Evolutionary conservation across 2,113 vertebrate species (phyloP).

Genomic region (Dendrocopos noguchii): DNA sequence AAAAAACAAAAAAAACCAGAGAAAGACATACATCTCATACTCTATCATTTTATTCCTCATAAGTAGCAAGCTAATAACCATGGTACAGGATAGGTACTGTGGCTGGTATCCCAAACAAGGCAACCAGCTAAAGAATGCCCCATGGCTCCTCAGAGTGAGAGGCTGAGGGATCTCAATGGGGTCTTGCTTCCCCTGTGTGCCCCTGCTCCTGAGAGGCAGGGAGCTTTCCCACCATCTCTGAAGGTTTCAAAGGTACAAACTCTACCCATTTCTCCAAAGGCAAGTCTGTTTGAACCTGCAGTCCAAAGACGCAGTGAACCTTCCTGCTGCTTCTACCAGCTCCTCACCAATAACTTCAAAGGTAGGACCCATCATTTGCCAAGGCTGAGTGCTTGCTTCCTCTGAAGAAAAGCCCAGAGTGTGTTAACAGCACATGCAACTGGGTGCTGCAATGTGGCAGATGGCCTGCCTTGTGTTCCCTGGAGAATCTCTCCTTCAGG

Average conservation of each 20-base stretch:
- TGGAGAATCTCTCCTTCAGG: not conserved
- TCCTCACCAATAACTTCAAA: not conserved
- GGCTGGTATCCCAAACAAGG: not conserved
- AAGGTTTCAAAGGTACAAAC: not conserved
- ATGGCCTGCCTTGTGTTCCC: too few species aligned
- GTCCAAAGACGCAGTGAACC: not conserved
- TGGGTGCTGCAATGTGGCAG: rapidly evolving
- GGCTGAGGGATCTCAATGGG: not conserved
- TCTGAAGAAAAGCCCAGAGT: not conserved
- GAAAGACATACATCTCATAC: not conserved
- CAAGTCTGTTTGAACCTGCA: not conserved
- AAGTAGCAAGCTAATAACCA: not conserved
- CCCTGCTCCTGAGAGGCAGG: not conserved
- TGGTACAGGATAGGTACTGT: not conserved
- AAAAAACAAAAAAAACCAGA: not conserved
- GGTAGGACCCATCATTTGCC: not conserved
- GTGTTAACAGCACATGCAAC: not conserved
- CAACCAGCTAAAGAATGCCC: not conserved
- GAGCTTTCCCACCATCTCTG: not conserved
- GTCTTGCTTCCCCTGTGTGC: not conserved
- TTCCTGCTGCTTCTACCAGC: rapidly evolving
- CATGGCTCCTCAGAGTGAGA: rapidly evolving
- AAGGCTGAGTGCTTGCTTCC: not conserved
- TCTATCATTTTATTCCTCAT: not conserved
- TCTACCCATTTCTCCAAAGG: not conserved